phyloP scores from a whole-genome alignment of 2,797 vertebrate species.

The Cercopithecus neglectus region DNA sequence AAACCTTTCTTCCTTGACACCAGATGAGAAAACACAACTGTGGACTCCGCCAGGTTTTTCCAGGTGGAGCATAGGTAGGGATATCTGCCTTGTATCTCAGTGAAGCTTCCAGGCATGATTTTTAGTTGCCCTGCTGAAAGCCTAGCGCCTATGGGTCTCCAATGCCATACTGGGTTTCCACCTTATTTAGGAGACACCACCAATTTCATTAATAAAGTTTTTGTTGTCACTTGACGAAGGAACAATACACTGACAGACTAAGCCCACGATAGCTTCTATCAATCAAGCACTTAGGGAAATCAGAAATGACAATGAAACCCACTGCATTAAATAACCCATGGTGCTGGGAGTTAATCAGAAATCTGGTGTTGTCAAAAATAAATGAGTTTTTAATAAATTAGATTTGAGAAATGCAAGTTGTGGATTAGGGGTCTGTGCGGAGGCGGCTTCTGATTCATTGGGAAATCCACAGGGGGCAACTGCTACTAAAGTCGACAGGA shows the following conservation, averaged over 20 bases:
- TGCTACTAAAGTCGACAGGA: background rate
- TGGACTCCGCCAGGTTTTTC: slow-evolving; percentile 39
- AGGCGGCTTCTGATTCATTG: slow-evolving; percentile 65
- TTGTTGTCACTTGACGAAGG: slow-evolving; percentile 80
- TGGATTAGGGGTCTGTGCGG: slow-evolving; percentile 69
- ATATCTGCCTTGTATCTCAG: background rate
- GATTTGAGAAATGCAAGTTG: slow-evolving; percentile 78
- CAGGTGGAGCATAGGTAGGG: background rate
- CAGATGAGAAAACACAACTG: slow-evolving; percentile 34
- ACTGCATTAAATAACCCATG: slow-evolving; percentile 81
- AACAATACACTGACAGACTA: slow-evolving; percentile 75
- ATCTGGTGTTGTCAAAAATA: slow-evolving; percentile 82
- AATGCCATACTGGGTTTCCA: slow-evolving; percentile 22
- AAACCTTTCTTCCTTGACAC: slow-evolving; percentile 57
- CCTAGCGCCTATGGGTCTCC: slow-evolving; percentile 25
- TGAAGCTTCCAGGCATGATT: slow-evolving; percentile 43
- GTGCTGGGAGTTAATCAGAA: slow-evolving; percentile 84
- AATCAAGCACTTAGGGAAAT: slow-evolving; percentile 83
- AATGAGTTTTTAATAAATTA: slow-evolving; percentile 87
- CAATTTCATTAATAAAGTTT: slow-evolving; percentile 76
- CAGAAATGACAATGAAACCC: slow-evolving; percentile 83
- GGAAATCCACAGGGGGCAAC: slow-evolving; percentile 49
- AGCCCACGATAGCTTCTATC: slow-evolving; percentile 80
- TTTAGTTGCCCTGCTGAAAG: slow-evolving; percentile 42
- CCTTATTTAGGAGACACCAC: slow-evolving; percentile 68